Evolutionary conservation across 2,113 vertebrate species (phyloP).

Genomic region (Dasypus novemcinctus): DNA sequence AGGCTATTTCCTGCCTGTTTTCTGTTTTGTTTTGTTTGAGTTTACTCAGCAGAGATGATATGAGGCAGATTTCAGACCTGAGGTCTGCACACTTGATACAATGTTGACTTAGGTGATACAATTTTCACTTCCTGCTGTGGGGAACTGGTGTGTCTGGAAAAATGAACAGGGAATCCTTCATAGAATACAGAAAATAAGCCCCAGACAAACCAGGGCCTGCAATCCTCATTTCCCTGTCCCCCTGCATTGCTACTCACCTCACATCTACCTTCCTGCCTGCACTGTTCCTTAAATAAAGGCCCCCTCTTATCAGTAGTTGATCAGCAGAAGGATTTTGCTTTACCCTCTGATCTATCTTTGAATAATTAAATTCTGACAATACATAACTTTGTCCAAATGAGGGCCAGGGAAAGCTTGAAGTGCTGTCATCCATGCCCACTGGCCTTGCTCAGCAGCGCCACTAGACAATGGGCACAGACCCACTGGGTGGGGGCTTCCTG

Average conservation of each 20-base stretch:
- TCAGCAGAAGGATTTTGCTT: constrained; percentile 78
- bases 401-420: constrained; percentile 78
- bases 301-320: constrained; percentile 81
- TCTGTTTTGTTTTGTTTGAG: background rate
- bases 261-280: background rate
- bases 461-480: background rate
- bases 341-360: constrained; percentile 74
- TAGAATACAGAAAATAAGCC: background rate
- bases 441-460: background rate
- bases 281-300: constrained; percentile 47
- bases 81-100: background rate
- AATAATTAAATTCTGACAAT: constrained; percentile 85
- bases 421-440: background rate
- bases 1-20: background rate
- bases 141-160: background rate
- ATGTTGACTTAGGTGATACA: background rate
- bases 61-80: background rate
- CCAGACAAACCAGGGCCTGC: background rate
- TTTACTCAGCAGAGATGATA: background rate
- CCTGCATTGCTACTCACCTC: background rate
- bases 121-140: background rate
- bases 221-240: background rate
- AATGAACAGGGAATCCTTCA: background rate
- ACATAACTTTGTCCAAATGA: constrained; percentile 71
- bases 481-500: background rate